These are phyloP conservation scores for Thera obeliscata DNA, from an alignment of 2,888 invertebrate species.

Conservation along the genomic window DNA sequence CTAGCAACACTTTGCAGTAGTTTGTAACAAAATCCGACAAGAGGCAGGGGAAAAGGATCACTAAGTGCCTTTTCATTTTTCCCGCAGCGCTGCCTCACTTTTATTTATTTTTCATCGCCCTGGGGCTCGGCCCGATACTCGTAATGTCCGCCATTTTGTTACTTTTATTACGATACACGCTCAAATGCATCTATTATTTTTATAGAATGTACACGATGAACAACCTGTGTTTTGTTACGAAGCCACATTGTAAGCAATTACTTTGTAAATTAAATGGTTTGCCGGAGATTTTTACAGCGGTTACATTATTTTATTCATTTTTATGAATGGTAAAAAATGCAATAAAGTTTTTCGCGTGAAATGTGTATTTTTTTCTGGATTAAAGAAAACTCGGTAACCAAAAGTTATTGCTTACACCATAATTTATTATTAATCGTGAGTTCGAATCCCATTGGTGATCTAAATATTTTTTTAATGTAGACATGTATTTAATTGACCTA, in stretches of 20 bases:
- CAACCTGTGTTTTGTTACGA: slow-evolving; percentile 41
- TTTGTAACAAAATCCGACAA: slow-evolving; percentile 55
- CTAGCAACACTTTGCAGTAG: slow-evolving; percentile 39
- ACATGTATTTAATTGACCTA: no score
- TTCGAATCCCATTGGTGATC: no score
- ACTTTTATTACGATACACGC: slow-evolving; percentile 74
- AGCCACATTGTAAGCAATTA: slow-evolving; percentile 39
- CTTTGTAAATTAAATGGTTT: slow-evolving; percentile 45
- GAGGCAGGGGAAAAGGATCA: slow-evolving; percentile 68
- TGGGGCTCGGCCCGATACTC: slow-evolving; percentile 62
- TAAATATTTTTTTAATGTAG: no score
- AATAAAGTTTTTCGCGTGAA: slow-evolving; percentile 10
- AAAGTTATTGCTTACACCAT: neutral
- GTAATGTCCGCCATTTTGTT: slow-evolving; percentile 72
- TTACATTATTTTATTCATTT: slow-evolving; percentile 35
- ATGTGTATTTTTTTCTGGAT: slow-evolving; percentile 15
- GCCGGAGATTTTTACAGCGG: slow-evolving; percentile 32
- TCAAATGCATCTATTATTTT: slow-evolving; percentile 73
- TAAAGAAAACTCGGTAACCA: neutral
- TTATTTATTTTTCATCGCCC: slow-evolving; percentile 83
- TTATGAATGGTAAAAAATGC: slow-evolving; percentile 20
- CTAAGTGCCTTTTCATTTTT: slow-evolving; percentile 78
- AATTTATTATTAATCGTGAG: no score
- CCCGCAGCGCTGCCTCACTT: slow-evolving; percentile 62
- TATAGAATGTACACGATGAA: slow-evolving; percentile 64